Evolutionary conservation across 2,797 vertebrate genomes (phyloP).

Genomic region (Acanthurus tractus): DNA sequence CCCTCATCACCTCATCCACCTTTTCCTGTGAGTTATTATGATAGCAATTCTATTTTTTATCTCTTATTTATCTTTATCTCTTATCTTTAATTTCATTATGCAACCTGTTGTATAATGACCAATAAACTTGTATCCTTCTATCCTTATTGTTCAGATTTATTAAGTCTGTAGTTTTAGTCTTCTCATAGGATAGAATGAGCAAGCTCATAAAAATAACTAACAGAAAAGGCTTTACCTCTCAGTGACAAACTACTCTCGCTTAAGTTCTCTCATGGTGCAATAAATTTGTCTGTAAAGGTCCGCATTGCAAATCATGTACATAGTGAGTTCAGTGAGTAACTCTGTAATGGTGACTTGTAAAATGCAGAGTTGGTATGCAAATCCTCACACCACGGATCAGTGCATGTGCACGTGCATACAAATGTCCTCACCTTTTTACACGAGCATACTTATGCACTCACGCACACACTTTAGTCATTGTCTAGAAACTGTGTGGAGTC

Average conservation of each 20-base stretch:
- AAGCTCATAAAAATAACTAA: conserved; percentile 40
- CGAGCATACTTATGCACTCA: conserved; percentile 25
- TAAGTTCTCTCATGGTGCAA: conserved; percentile 32
- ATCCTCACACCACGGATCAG: conserved; percentile 44
- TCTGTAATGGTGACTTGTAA: conserved; percentile 42
- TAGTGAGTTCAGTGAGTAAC: conserved; percentile 44
- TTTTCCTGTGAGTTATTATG: conserved; percentile 21
- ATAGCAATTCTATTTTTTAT: conserved; percentile 17
- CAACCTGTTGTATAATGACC: no score
- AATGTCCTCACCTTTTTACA: conserved; percentile 29
- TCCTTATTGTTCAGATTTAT: conserved; percentile 31
- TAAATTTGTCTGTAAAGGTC: conserved; percentile 28
- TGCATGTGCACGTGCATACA: conserved; percentile 33
- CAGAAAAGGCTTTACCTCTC: conserved; percentile 26
- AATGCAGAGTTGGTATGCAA: conserved; percentile 55
- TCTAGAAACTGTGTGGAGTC: conserved; percentile 63
- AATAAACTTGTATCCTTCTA: no score
- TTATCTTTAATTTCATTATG: no score
- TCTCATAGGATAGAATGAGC: conserved; percentile 26
- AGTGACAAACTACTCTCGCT: conserved; percentile 38
- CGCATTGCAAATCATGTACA: conserved; percentile 31
- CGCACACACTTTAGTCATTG: conserved; percentile 49
- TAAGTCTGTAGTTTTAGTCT: conserved; percentile 30
- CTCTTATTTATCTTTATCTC: conserved; percentile 3
- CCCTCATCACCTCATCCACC: conserved; percentile 13